phyloP scores from a whole-genome alignment of 2,888 invertebrate genomes.

The Leucoptera coffeella region DNA sequence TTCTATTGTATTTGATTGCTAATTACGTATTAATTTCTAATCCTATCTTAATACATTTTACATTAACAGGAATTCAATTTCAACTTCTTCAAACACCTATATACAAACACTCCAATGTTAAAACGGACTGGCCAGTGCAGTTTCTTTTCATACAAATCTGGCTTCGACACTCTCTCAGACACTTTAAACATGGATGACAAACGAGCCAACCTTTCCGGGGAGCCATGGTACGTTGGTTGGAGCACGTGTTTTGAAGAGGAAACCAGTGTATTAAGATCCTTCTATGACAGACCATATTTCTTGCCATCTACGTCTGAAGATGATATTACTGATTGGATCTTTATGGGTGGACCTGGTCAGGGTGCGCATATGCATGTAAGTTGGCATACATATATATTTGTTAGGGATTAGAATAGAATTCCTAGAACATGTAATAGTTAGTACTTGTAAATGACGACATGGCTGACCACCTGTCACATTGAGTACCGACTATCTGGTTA shows the following conservation, averaged over 20 bases:
- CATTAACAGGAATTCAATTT: slow-evolving; percentile 71
- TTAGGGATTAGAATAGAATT: too few species aligned
- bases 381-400: too few species aligned
- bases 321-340: slow-evolving; percentile 91
- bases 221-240: slow-evolving; percentile 79
- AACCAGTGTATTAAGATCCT: slow-evolving; percentile 67
- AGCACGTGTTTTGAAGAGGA: slow-evolving; percentile 88
- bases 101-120: slow-evolving; percentile 52
- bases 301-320: slow-evolving; percentile 81
- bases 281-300: slow-evolving; percentile 84
- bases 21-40: too few species aligned
- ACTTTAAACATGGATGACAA: slow-evolving; percentile 74
- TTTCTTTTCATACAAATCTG: slow-evolving; percentile 91
- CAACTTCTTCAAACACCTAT: slow-evolving; percentile 73
- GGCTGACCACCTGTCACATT: too few species aligned
- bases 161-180: slow-evolving; percentile 69
- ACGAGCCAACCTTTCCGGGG: slow-evolving; percentile 58
- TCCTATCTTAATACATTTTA: too few species aligned
- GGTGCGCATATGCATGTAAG: slow-evolving; percentile 95
- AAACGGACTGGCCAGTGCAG: slow-evolving; percentile 67
- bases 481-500: too few species aligned
- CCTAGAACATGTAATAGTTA: too few species aligned
- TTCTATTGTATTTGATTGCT: too few species aligned
- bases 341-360: slow-evolving; percentile 91
- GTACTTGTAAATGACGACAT: too few species aligned